These are phyloP conservation scores for Anseranas semipalmata DNA, from an alignment of 2,113 vertebrate genomes.

Conservation along the genomic window DNA sequence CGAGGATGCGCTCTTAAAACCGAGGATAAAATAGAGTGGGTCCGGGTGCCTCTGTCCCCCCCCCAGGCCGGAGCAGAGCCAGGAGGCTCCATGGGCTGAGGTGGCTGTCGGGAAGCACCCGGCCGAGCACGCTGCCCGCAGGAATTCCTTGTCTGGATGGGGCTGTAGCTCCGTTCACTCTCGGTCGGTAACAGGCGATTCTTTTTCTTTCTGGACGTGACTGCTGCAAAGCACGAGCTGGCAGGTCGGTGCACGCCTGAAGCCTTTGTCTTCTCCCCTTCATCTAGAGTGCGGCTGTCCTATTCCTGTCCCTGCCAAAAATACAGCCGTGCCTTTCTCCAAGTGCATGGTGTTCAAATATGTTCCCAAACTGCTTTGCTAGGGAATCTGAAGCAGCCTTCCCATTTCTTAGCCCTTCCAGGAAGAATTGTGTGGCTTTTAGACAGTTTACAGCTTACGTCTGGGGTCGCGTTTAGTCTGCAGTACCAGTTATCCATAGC, in stretches of 20 bases:
- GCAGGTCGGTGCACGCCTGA: not conserved
- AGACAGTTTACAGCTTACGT: not conserved
- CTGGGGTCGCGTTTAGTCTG: not conserved
- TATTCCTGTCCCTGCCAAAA: not conserved
- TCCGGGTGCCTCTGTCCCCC: not conserved
- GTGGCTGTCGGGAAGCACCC: not conserved
- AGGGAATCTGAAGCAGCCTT: not conserved
- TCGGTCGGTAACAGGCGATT: not conserved
- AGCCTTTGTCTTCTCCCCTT: not conserved
- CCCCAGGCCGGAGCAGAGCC: not conserved
- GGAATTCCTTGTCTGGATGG: conserved; percentile 45
- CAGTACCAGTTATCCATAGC: not conserved
- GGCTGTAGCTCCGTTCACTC: not conserved
- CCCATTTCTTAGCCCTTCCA: not conserved
- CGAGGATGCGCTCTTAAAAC: not conserved
- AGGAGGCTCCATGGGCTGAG: not conserved
- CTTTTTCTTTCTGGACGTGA: not conserved
- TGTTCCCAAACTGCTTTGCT: not conserved
- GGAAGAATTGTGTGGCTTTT: not conserved
- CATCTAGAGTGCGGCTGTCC: not conserved
- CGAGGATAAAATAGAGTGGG: too few relatives aligned
- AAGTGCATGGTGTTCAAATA: not conserved
- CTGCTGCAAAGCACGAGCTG: not conserved
- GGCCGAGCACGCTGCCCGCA: conserved; percentile 3
- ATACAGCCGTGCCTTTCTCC: not conserved